Percentiles rank a stretch among this genome's conserved stretches.
Conservation (phyloP, 1,140 invertebrate species). For the Gryllus bimaculatus region DNA sequence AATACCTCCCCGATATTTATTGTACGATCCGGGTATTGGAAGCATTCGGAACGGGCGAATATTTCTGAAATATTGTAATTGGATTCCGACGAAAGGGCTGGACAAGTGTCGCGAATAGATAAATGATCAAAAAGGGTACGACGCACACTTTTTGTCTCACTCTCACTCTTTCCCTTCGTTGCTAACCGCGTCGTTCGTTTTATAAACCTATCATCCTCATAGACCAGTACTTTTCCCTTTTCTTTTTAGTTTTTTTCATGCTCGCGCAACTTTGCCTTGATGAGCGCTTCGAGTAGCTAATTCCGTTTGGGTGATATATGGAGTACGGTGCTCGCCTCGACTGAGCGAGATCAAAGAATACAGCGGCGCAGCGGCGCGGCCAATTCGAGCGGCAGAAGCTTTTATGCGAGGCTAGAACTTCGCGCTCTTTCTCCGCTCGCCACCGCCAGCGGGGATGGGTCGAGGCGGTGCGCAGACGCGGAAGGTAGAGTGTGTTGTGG, state of each 20-base stretch:
- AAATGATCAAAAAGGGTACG: neutral
- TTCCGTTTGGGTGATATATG: neutral
- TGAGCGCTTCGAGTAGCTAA: neutral
- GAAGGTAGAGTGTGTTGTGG: too few relatives aligned
- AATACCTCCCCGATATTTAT: neutral
- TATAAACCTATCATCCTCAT: neutral
- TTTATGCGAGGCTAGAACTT: neutral
- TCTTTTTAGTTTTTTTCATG: neutral
- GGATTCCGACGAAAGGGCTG: neutral
- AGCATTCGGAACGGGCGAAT: neutral
- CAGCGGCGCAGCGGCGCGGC: neutral
- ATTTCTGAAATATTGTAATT: slow-evolving; percentile 6
- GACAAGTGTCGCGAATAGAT: neutral
- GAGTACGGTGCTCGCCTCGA: neutral
- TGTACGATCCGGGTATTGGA: neutral
- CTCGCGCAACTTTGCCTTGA: neutral
- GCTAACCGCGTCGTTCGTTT: neutral
- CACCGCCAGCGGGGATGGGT: too few relatives aligned
- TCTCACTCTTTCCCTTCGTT: neutral
- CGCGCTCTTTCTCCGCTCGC: too few relatives aligned
- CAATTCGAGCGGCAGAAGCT: neutral
- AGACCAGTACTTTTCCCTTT: neutral
- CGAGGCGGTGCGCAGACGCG: too few relatives aligned
- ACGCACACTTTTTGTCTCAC: too few relatives aligned
- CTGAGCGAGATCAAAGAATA: neutral